Evolutionary conservation across 2,888 invertebrate genomes (phyloP), one percentile per base, ranked within the genome.

Genomic region (Zelleria hepariella): DNA sequence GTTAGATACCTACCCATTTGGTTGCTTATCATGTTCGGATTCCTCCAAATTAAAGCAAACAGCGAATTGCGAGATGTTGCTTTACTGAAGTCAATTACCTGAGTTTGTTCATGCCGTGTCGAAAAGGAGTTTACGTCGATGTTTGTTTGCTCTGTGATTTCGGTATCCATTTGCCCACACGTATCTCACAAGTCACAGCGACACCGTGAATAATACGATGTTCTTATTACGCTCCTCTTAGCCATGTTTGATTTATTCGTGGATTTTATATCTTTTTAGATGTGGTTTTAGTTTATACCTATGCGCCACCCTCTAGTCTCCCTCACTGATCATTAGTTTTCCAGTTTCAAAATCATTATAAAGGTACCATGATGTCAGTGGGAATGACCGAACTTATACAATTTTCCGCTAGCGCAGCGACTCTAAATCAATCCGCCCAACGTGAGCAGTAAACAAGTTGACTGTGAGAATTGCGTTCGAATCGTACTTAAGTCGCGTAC

Each of bases 401-500:
- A 26, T n/a, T n/a, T n/a, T n/a, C 26, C 26, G 32, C 15, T 15
- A 42, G 32, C 32, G 15, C 32, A 15, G 32, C 56, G 27, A 15
- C 56, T 2, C 32, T 23, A n/a, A 57, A 23, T 47, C 6, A 27
- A 24, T 57, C 57, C 58, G 51, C 58, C 42, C 48, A 32, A 32
- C 54, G 5, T 25, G n/a, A 61, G 71, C 70, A 4, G 32, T 15
- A 42, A 42, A 42, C 32, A 42, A 42, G 15, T 42, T 15, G 10
- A 64, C 67, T 63, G 63, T 62, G n/a, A 18, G 18, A 55, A 20
- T 48, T 52, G 20, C 5, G n/a, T 59, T 15, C 20, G 47, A 15
- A 20, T 54, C 27, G 59, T 58, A 61, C 62, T 61, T n/a, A 62
- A 62, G 62, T 59, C 63, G 62, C 67, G 66, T 67, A 66, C 65